Conservation (phyloP, 23 tunicate genomes). For the Halocynthia aurantium region DNA sequence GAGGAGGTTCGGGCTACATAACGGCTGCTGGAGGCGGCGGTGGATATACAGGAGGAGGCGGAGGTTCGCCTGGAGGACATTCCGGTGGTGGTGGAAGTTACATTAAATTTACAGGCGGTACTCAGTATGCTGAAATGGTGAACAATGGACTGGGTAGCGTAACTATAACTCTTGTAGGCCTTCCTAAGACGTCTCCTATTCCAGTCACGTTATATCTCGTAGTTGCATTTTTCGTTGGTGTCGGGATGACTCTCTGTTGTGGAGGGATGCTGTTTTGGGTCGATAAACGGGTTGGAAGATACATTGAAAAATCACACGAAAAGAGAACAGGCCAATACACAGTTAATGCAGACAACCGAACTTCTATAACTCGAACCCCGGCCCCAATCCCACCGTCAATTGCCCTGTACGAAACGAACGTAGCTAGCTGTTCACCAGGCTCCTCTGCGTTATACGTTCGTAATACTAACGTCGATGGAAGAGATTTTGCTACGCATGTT, state of each 20-base stretch:
- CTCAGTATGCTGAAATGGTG: constrained; percentile 51
- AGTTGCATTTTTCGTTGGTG: constrained; percentile 46
- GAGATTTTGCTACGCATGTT: background rate
- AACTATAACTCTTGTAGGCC: constrained; percentile 59
- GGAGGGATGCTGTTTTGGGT: constrained; percentile 31
- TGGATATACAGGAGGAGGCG: constrained; percentile 96
- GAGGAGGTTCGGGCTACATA: constrained; percentile 77
- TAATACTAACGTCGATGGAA: background rate
- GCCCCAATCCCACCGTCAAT: background rate
- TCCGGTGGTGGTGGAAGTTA: constrained; percentile 96
- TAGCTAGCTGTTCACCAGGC: background rate
- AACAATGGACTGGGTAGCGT: constrained; percentile 64
- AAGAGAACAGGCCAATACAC: too few relatives aligned
- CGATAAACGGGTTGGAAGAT: background rate
- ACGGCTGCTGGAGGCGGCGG: constrained; percentile 91
- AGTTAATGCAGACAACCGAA: too few relatives aligned
- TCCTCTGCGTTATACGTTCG: constrained; percentile 11
- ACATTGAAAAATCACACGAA: background rate
- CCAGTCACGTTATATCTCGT: constrained; percentile 61
- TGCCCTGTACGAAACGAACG: constrained; percentile 9
- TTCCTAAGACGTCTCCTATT: constrained; percentile 46
- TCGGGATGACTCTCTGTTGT: constrained; percentile 33
- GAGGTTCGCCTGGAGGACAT: constrained; percentile 73
- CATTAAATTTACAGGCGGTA: constrained; percentile 70
- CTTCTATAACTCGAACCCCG: background rate